phyloP scores from a whole-genome alignment of 2,113 vertebrate species.

The Oncorhynchus kisutch region DNA sequence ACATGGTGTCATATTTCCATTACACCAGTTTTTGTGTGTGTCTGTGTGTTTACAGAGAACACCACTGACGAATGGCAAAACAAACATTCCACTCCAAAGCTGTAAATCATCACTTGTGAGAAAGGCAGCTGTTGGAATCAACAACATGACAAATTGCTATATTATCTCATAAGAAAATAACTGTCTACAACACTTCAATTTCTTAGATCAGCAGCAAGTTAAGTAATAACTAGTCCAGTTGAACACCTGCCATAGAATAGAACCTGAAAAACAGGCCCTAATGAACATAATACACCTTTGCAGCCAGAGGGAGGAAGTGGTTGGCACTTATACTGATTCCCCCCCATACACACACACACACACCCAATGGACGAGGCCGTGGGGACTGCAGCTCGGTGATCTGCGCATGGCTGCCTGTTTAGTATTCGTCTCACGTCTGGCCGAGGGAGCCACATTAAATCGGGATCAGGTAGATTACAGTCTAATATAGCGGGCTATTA shows the following conservation, averaged over 20 bases:
- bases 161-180: too few species aligned
- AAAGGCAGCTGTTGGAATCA: neutral
- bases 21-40: neutral
- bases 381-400: conserved; percentile 76
- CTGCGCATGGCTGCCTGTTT: conserved; percentile 68
- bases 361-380: conserved; percentile 73
- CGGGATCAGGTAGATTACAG: conserved; percentile 98
- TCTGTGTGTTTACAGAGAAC: neutral
- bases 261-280: too few species aligned
- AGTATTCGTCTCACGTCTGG: conserved; percentile 79
- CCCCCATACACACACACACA: conserved; percentile 39
- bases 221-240: too few species aligned
- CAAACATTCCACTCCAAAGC: neutral
- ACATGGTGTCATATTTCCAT: too few species aligned
- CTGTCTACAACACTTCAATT: too few species aligned
- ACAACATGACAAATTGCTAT: neutral
- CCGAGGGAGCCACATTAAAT: conserved; percentile 91
- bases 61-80: neutral
- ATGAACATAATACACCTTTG: too few species aligned
- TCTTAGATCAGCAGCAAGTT: too few species aligned
- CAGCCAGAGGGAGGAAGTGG: neutral
- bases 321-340: neutral
- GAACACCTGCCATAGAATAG: too few species aligned
- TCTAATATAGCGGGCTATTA: conserved; percentile 92
- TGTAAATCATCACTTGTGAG: neutral